These are phyloP conservation scores for Porites lobata DNA, from an alignment of 92 coral and sea anemone genomes.

Conservation along the genomic window DNA sequence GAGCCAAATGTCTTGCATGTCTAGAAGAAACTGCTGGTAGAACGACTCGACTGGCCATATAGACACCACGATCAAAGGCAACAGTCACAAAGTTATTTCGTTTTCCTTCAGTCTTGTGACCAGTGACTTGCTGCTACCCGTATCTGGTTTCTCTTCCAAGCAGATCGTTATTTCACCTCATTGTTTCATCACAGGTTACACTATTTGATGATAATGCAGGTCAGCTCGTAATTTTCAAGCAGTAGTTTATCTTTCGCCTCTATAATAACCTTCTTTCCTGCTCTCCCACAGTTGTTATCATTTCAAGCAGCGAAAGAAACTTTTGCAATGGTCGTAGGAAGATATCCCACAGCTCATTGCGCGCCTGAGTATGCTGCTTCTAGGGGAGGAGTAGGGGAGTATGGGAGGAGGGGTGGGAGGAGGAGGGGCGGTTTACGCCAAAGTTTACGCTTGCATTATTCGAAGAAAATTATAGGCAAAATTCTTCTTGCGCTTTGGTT, in stretches of 20 bases:
- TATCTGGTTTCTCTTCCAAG: no score
- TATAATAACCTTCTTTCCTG: not conserved
- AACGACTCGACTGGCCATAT: conserved; percentile 28
- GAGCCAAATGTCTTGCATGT: conserved; percentile 82
- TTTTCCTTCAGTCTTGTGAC: not conserved
- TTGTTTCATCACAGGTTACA: no score
- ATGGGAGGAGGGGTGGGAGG: not conserved
- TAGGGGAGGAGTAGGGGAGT: no score
- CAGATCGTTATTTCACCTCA: no score
- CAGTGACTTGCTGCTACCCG: not conserved
- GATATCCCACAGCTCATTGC: conserved; percentile 13
- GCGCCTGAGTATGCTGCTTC: not conserved
- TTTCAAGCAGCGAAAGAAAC: not conserved
- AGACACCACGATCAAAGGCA: no score
- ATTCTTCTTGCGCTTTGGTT: no score
- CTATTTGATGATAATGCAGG: no score
- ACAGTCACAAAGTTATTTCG: not conserved
- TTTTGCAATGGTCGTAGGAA: not conserved
- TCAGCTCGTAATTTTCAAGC: not conserved
- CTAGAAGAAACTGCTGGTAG: conserved; percentile 58
- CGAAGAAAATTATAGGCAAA: no score
- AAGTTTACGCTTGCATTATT: no score
- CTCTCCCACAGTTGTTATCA: not conserved
- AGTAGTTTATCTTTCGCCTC: not conserved
- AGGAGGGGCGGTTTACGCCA: no score